Percentiles rank a stretch among this genome's conserved stretches.
phyloP scores from a whole-genome alignment of 35 echinoderm and acorn worm species.

The Nesometra sesokonis region DNA sequence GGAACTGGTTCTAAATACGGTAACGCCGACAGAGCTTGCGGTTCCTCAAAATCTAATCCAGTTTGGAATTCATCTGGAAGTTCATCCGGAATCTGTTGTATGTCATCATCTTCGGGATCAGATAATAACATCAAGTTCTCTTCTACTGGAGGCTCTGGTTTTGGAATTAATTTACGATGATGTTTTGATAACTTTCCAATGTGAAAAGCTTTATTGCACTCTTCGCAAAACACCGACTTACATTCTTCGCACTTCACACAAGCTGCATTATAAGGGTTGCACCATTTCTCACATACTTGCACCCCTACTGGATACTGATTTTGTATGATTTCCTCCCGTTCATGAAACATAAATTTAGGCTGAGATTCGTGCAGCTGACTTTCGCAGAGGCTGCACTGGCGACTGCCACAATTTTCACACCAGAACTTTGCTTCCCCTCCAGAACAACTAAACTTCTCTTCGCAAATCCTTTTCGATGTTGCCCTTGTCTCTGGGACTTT shows the following conservation, averaged over 20 bases:
- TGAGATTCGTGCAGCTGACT: conserved; percentile 49
- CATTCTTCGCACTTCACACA: conserved; percentile 74
- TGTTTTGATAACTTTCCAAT: conserved; percentile 72
- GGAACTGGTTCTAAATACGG: background rate
- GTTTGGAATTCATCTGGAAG: background rate
- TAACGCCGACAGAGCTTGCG: background rate
- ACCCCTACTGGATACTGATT: conserved; percentile 28
- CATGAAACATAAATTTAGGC: conserved; percentile 56
- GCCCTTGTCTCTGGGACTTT: background rate
- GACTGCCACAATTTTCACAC: conserved; percentile 78
- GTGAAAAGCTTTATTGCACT: conserved; percentile 80
- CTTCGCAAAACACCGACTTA: conserved; percentile 52
- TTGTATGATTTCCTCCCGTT: conserved; percentile 65
- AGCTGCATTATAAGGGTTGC: conserved; percentile 66
- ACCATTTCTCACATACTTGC: conserved; percentile 74
- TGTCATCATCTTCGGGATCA: background rate
- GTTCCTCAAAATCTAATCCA: background rate
- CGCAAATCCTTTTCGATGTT: conserved; percentile 82
- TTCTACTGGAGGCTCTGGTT: conserved; percentile 13
- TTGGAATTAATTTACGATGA: conserved; percentile 63
- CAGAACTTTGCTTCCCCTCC: conserved; percentile 55
- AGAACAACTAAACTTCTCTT: conserved; percentile 71
- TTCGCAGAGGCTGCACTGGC: conserved; percentile 75
- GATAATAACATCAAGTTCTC: conserved; percentile 1
- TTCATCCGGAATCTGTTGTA: conserved; percentile 4